Conservation (phyloP, 1,140 invertebrate genomes). For the Drosophila malerkotliana region DNA sequence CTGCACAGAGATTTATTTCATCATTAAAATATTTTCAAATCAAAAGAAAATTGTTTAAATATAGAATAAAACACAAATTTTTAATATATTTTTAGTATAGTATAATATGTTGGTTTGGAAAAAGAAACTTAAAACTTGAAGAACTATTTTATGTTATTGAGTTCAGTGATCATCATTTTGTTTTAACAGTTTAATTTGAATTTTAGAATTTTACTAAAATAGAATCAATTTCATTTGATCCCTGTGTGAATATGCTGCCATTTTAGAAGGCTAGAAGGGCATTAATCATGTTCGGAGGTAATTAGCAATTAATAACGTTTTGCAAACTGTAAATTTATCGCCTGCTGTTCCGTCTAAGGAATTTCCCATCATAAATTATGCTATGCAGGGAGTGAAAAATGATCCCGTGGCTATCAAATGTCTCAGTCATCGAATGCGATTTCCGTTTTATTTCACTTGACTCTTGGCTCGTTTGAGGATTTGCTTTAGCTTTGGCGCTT, state of each 20-base stretch:
- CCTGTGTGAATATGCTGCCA: slow-evolving; percentile 21
- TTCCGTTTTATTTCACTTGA: slow-evolving; percentile 37
- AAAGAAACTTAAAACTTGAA: too few relatives aligned
- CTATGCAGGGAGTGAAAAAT: slow-evolving; percentile 46
- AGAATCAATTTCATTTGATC: background rate
- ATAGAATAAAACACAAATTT: too few relatives aligned
- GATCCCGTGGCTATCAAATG: slow-evolving; percentile 32
- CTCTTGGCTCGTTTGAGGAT: slow-evolving; percentile 25
- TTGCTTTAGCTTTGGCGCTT: slow-evolving; percentile 8
- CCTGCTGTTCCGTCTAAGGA: slow-evolving; percentile 24
- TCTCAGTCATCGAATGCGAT: slow-evolving; percentile 32
- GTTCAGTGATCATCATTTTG: too few relatives aligned
- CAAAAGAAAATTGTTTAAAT: background rate
- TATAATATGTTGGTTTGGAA: too few relatives aligned
- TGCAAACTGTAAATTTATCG: slow-evolving; percentile 71
- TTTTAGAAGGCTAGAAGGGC: slow-evolving; percentile 4
- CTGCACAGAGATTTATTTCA: slow-evolving; percentile 12
- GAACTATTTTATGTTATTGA: too few relatives aligned
- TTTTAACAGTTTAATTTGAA: background rate
- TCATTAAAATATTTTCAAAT: background rate
- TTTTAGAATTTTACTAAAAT: too few relatives aligned
- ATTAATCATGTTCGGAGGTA: slow-evolving; percentile 73
- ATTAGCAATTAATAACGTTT: slow-evolving; percentile 80
- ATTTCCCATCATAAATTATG: slow-evolving; percentile 62
- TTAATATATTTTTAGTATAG: too few relatives aligned